These are phyloP conservation scores for Erythrocercus mccallii DNA, from an alignment of 2,113 vertebrate genomes.

Conservation along the genomic window DNA sequence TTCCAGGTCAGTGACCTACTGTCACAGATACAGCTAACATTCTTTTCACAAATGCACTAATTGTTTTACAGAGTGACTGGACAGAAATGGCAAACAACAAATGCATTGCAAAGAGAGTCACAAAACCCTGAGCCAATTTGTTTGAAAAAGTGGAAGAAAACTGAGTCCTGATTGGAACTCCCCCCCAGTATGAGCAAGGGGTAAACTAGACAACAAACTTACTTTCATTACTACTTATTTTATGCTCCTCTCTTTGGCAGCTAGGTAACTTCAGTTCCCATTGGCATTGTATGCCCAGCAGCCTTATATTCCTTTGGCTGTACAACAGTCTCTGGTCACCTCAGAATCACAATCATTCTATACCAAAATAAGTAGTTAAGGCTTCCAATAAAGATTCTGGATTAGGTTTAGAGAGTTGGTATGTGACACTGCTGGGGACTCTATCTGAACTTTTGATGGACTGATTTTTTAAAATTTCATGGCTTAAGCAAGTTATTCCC, in stretches of 20 bases:
- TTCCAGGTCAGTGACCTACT: not conserved
- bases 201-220: not conserved
- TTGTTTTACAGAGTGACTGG: not conserved
- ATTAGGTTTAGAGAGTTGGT: not conserved
- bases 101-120: not conserved
- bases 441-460: not conserved
- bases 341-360: not conserved
- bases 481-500: accelerated
- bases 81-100: not conserved
- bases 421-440: not conserved
- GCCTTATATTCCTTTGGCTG: not conserved
- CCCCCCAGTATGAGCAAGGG: accelerated
- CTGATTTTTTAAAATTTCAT: not conserved
- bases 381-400: not conserved
- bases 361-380: not conserved
- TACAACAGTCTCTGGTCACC: not conserved
- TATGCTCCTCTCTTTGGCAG: not conserved
- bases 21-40: not conserved
- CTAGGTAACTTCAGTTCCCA: not conserved
- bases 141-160: not conserved
- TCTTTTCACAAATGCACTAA: not conserved
- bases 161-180: not conserved
- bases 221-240: not conserved
- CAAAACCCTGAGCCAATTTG: not conserved
- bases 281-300: accelerated